Evolutionary conservation across 2,888 invertebrate genomes (phyloP), one percentile per base, ranked within the genome.

Genomic region (Sacculina carcini): DNA sequence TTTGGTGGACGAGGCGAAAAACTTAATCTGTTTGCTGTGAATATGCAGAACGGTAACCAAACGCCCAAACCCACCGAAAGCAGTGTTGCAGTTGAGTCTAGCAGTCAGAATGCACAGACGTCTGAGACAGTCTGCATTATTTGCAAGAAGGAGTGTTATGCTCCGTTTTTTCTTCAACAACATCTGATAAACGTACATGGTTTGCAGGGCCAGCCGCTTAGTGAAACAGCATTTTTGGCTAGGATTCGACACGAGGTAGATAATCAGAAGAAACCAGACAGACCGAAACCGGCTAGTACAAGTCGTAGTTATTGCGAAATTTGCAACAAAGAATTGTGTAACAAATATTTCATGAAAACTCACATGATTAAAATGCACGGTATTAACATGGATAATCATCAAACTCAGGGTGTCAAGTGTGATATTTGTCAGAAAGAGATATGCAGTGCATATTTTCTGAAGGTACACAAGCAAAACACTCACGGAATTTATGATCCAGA

Each of bases 291-390:
- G n/a, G 54, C 56, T 29, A 59, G 60, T n/a, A 55, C 61, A 24
- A 60, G 63, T 28, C 61, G 66, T 55, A 86, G 86, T 62, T 89
- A 87, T 65, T 94, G 94, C 65, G 90, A 90, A 65, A 89, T 94
- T 57, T 94, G 94, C 68, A 92, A 94, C 70, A 94, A 94, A 67
- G 92, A 96, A 68, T 70, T 98, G 59, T 98, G 96, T 71, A 98
- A 98, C 71, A 98, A 98, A 67, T 98, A 98, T 66, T 98, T 98
- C 67, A 86, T 98, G 81, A 89, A 94, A 65, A 96, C 94, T 2
- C 98, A 98, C 70, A 94, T 94, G 87, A 81, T 90, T 64, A 79
- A 92, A 64, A 94, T 98, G 86, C 98, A 89, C 66, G 87, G 87
- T 42, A 89, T 89, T 60, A 85, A 86, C 63, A 79, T 89, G 48